Base-by-base conservation (phyloP, 2,888 invertebrate species). In the Xanthia togata region DNA sequence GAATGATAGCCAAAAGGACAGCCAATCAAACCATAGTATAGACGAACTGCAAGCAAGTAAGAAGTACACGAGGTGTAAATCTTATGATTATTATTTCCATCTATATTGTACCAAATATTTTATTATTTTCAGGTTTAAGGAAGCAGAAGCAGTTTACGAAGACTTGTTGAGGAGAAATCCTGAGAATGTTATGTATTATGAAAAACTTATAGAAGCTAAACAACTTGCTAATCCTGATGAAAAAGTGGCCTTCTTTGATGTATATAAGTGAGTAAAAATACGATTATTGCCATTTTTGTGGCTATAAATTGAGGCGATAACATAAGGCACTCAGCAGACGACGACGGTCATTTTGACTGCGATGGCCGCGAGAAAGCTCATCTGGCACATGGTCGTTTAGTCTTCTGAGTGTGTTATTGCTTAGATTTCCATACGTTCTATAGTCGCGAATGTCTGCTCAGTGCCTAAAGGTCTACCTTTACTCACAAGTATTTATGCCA, bases 151-250 rank as follows among this genome's bases (percentile, higher is more conserved):
- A 75, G 97, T 99, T 73, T 99, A 98, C 93, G 97, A 98, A 90
- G 98, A 98, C 83, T 97, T 99, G 86, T 97, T 99, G 85, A 97
- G 97, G 88, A 97, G 99, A 88, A 99, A 99, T 97, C 99, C 99
- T 17, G 99, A 99, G 94, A 99, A 99, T 95, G 98, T 98, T 87
- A 97, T 98, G 90, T 99, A 99, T 96, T 99, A 99, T 94, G 97
- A 97, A 88, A 98, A 98, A 95, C 97, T 99, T 92, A 98, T 99
- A 93, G 98, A 98, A 93, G 98, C 99, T 67, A 97, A 98, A 91
- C 97, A 98, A 93, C 97, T 99, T 81, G 97, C 97, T 90, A 97
- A 97, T 81, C 97, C 97, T 76, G 98, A 98, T 82, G 98, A 98
- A 86, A 98, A 98, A 92, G 97, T 99, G 91, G 97, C 98, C 90